Base-by-base conservation (phyloP, 2,113 vertebrate genomes). In the Sturnira hondurensis region DNA sequence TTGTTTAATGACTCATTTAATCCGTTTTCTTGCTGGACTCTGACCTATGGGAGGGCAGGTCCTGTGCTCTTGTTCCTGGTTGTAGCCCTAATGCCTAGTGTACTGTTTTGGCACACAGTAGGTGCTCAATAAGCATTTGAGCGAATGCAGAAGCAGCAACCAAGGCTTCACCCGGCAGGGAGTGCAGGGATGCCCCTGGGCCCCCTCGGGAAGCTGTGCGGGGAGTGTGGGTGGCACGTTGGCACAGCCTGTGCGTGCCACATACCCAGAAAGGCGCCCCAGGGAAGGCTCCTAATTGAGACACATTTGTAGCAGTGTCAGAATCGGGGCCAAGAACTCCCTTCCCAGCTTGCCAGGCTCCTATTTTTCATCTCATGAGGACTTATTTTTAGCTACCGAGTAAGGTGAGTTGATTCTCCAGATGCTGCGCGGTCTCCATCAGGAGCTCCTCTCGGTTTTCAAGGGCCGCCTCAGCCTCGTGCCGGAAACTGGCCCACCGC, bases 321-420 rank as follows among this genome's bases (percentile, higher is more conserved):
- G 43, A 94, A 92, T 96, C 61, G 41, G 86, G 96, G 97, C 92
- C 87, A 97, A 84, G 86, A 92, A 74, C 65, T 76, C 89, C 41
- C 77, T 95, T 81, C 33, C 90, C 68, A 97, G 76, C 65, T 83
- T 95, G 20, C 4, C 89, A 84, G 61, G 68, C 50, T 93, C 26
- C n/a, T 63, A 61, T 70, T 83, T 74, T 86, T 93, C 61, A 86
- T 0, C 0, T 84, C 89, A 83, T 38, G 89, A 95, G 9, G 16
- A 81, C 43, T 97, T 98, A 95, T 97, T 98, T 98, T 96, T 98
- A 98, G 78, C 68, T 98, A 99, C 99, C 99, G 5, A 99, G 97
- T 92, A 99, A 98, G 89, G 98, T 99, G 89, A 99, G 98, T 50
- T 98, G 98, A 56, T 98, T 99, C 97, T 99, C 99, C 97, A 99